A percentile compares a stretch with the other conserved stretches of the same genome.
Evolutionary conservation across 1,140 invertebrate genomes (phyloP).

Genomic region (Cheumatopsyche charites): DNA sequence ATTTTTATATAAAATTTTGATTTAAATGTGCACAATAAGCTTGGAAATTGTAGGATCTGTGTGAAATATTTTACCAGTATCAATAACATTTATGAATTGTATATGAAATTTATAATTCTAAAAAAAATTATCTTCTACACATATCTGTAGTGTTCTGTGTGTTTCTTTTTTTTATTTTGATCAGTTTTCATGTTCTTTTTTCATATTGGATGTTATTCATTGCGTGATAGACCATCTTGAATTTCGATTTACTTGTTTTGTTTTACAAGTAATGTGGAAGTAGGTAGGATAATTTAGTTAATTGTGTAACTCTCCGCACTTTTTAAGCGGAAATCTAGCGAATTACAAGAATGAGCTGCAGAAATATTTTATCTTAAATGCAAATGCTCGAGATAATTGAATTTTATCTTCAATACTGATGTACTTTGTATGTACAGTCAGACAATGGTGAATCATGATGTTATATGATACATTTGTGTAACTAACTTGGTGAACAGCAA

Average conservation of each 20-base stretch:
- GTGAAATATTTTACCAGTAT: too few relatives aligned
- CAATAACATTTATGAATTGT: too few relatives aligned
- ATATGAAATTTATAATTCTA: constrained; percentile 6
- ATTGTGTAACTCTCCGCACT: constrained; percentile 17
- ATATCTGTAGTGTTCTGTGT: constrained; percentile 41
- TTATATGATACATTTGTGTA: neutral
- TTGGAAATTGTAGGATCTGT: too few relatives aligned
- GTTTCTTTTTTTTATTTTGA: constrained; percentile 34
- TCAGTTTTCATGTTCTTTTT: neutral
- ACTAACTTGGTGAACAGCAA: neutral
- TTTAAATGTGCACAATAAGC: too few relatives aligned
- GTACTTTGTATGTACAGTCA: neutral
- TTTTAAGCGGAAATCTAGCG: constrained; percentile 7
- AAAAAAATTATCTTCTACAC: constrained; percentile 37
- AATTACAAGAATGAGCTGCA: constrained; percentile 12
- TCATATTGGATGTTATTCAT: constrained; percentile 3
- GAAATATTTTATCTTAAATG: constrained; percentile 6
- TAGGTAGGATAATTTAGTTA: constrained; percentile 34
- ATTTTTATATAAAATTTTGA: too few relatives aligned
- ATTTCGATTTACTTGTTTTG: neutral
- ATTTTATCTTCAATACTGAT: too few relatives aligned
- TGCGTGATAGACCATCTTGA: constrained; percentile 18
- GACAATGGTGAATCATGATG: neutral
- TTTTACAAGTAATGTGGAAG: neutral
- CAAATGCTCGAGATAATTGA: constrained; percentile 4